These are phyloP conservation scores for Galaxea fascicularis DNA, from an alignment of 92 coral and sea anemone species.

Conservation along the genomic window DNA sequence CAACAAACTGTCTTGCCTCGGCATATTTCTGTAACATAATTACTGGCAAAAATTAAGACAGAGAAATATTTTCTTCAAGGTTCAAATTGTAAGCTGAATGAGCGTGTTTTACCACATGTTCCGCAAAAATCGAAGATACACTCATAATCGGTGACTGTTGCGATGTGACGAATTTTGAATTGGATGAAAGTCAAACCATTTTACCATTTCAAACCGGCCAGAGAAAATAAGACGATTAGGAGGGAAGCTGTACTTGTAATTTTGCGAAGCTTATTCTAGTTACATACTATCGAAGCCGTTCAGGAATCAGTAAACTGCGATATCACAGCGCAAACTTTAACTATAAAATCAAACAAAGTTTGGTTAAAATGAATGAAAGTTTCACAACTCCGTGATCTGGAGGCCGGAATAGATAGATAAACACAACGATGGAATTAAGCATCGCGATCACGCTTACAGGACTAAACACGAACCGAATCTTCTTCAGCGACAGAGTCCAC, in stretches of 20 bases:
- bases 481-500: neutral
- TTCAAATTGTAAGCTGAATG: neutral
- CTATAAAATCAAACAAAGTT: neutral
- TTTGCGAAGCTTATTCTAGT: neutral
- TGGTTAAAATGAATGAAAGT: constrained; percentile 35
- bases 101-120: neutral
- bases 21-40: neutral
- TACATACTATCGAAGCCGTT: neutral
- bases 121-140: constrained; percentile 9
- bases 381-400: constrained; percentile 21
- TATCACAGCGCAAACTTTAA: neutral
- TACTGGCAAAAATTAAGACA: neutral
- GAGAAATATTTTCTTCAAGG: neutral
- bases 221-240: neutral
- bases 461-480: constrained; percentile 1
- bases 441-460: neutral
- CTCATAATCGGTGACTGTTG: neutral
- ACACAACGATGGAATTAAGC: constrained; percentile 37
- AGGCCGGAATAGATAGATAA: neutral
- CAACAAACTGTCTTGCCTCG: constrained; percentile 20
- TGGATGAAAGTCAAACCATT: neutral
- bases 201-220: neutral
- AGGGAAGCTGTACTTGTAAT: neutral
- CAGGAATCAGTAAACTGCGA: constrained; percentile 1
- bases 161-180: constrained; percentile 18